phyloP scores from a whole-genome alignment of 2,888 invertebrate species.

The Sympetrum striolatum region DNA sequence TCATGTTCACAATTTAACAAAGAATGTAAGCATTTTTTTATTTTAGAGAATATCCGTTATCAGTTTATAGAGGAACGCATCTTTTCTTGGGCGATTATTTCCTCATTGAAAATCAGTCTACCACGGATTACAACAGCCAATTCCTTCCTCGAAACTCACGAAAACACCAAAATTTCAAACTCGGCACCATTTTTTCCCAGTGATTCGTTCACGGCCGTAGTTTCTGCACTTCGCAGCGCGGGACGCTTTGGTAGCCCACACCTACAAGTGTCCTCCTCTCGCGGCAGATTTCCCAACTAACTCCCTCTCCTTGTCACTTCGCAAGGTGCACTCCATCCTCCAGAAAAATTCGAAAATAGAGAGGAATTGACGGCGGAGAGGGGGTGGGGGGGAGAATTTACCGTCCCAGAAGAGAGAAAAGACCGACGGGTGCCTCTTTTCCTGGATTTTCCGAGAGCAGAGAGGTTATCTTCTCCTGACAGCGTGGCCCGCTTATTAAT shows the following conservation, averaged over 20 bases:
- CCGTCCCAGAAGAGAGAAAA: too few species aligned
- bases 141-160: too few species aligned
- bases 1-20: too few species aligned
- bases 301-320: not conserved
- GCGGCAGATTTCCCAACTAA: not conserved
- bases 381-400: too few species aligned
- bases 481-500: not conserved
- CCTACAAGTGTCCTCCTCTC: not conserved
- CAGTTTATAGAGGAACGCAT: too few species aligned
- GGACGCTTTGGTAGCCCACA: not conserved
- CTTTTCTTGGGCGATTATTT: too few species aligned
- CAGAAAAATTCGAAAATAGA: not conserved
- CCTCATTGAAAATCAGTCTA: too few species aligned
- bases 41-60: too few species aligned
- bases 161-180: not conserved
- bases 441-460: not conserved
- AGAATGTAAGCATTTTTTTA: too few species aligned
- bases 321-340: not conserved
- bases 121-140: too few species aligned
- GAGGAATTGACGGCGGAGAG: too few species aligned
- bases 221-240: not conserved
- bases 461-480: not conserved
- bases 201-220: not conserved
- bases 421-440: not conserved
- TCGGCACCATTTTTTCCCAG: not conserved